Percentiles rank a stretch among this genome's conserved stretches.
Conservation (phyloP, 2,797 vertebrate species). For the Trachurus trachurus region DNA sequence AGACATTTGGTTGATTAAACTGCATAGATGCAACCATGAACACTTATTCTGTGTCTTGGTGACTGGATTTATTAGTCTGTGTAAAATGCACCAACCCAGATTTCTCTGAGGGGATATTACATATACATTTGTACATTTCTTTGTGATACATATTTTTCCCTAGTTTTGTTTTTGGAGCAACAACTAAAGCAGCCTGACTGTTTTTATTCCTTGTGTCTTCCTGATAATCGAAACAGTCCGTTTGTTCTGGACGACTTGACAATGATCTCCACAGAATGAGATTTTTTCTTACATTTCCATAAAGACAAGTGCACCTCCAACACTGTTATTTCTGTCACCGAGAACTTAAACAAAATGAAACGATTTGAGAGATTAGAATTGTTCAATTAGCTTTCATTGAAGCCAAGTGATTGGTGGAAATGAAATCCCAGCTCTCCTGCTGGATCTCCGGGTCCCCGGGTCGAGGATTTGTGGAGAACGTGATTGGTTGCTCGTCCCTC, state of each 20-base stretch:
- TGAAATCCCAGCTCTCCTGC: conserved; percentile 73
- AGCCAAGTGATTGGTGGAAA: conserved; percentile 81
- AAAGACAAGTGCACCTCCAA: conserved; percentile 69
- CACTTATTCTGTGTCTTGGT: conserved; percentile 53
- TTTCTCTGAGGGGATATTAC: background rate
- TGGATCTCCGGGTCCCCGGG: conserved; percentile 71
- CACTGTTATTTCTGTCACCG: conserved; percentile 72
- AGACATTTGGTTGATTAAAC: conserved; percentile 71
- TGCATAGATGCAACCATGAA: conserved; percentile 8
- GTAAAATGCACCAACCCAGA: background rate
- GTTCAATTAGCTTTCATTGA: conserved; percentile 79
- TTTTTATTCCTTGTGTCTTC: conserved; percentile 13
- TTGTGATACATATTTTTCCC: background rate
- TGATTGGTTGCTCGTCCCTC: conserved; percentile 78
- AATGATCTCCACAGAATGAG: conserved; percentile 17
- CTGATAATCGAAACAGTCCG: conserved; percentile 4
- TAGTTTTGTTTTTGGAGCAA: conserved; percentile 10
- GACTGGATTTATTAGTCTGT: conserved; percentile 48
- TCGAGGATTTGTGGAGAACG: conserved; percentile 75
- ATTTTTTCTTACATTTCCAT: conserved; percentile 65
- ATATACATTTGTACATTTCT: conserved; percentile 4
- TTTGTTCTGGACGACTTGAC: conserved; percentile 44
- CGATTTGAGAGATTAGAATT: conserved; percentile 73
- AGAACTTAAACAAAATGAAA: conserved; percentile 78
- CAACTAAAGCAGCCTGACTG: background rate